Evolutionary conservation across 2,113 vertebrate species (phyloP).

Genomic region (Mola mola): DNA sequence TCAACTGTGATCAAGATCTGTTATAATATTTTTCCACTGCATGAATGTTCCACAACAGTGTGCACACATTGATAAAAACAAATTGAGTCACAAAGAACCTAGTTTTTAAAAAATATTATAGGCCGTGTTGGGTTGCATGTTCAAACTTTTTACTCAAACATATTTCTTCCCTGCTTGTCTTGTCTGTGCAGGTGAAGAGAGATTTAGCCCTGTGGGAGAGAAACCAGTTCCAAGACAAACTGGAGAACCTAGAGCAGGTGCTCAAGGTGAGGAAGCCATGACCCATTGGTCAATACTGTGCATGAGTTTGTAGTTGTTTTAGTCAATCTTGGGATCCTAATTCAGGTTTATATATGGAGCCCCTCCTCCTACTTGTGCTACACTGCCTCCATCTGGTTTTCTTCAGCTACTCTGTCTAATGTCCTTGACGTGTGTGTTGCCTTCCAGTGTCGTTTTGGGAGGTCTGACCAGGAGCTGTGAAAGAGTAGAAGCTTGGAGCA

Average conservation of each 20-base stretch:
- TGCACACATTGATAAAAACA: too few species aligned
- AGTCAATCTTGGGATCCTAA: slow-evolving; percentile 16
- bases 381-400: slow-evolving; percentile 53
- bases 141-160: too few species aligned
- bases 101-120: too few species aligned
- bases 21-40: too few species aligned
- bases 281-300: slow-evolving; percentile 1
- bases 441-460: slow-evolving; percentile 75
- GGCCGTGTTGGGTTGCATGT: too few species aligned
- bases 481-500: slow-evolving; percentile 71
- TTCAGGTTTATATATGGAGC: slow-evolving; percentile 41
- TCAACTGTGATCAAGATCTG: too few species aligned
- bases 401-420: slow-evolving; percentile 64
- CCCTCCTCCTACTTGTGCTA: slow-evolving; percentile 41
- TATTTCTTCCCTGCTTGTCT: slow-evolving; percentile 20
- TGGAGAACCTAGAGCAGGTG: slow-evolving; percentile 99
- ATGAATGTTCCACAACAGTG: too few species aligned
- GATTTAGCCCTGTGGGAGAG: slow-evolving; percentile 90
- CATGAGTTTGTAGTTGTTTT: slow-evolving; percentile 10
- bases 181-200: slow-evolving; percentile 86
- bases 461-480: slow-evolving; percentile 76
- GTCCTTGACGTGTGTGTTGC: slow-evolving; percentile 77
- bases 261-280: slow-evolving; percentile 94
- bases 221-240: slow-evolving; percentile 94
- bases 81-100: too few species aligned